Percentiles rank a stretch among this genome's conserved stretches.
Evolutionary conservation across 2,888 invertebrate genomes (phyloP).

Genomic region (Limenitis camilla): DNA sequence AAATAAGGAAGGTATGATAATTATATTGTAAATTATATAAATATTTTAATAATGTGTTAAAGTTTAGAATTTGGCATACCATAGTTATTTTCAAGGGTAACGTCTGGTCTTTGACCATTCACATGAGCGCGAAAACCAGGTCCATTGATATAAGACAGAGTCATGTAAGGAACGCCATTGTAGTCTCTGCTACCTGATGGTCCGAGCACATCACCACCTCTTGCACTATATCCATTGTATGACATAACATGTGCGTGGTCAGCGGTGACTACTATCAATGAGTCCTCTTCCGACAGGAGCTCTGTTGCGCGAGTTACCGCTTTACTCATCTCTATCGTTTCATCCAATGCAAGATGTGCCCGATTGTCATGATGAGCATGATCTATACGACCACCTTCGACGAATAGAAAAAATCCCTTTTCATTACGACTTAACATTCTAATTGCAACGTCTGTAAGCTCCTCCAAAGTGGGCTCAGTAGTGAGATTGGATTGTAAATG

Average conservation of each 20-base stretch:
- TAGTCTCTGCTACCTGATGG: constrained; percentile 42
- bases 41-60: too few species aligned
- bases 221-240: constrained; percentile 76
- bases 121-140: constrained; percentile 57
- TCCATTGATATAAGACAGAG: constrained; percentile 76
- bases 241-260: constrained; percentile 82
- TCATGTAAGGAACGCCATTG: constrained; percentile 65
- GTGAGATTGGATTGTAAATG: constrained; percentile 67
- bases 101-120: constrained; percentile 50
- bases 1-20: too few species aligned
- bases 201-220: constrained; percentile 45
- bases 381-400: constrained; percentile 77
- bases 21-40: too few species aligned
- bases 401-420: constrained; percentile 81
- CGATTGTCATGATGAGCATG: constrained; percentile 74
- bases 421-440: constrained; percentile 73
- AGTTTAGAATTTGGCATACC: constrained; percentile 27
- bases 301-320: constrained; percentile 61
- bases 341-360: constrained; percentile 75
- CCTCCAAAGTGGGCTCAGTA: constrained; percentile 45
- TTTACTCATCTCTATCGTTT: constrained; percentile 76
- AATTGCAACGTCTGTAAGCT: constrained; percentile 71
- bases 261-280: constrained; percentile 81
- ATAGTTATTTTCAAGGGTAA: constrained; percentile 32
- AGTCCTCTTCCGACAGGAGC: constrained; percentile 67